Evolutionary conservation across 1,140 invertebrate genomes (phyloP), one percentile per base, ranked within the genome.

Genomic region (Ips nitidus): DNA sequence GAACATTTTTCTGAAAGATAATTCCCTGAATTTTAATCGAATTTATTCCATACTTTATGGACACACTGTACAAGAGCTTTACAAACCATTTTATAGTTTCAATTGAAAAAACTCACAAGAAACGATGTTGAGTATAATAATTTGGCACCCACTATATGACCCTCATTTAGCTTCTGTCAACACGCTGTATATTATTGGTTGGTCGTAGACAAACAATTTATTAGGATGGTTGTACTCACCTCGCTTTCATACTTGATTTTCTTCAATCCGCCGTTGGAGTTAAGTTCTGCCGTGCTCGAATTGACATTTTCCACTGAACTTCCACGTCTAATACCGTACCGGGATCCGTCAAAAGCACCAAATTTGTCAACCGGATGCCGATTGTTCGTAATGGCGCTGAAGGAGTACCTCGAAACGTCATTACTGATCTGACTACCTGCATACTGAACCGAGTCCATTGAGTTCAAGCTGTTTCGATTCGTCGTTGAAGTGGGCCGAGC

Each of bases 281-380:
- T 77, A n/a, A 74, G 39, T 67, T 79, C 76, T 45, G 74, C 43
- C 8, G 71, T 66, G 47, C 72, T 74, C 8, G 66, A 56, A 71
- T 79, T 78, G 7, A 82, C 63, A 62, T 81, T 81, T 69, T 82
- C 81, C 22, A 79, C 77, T 1, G 81, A 82, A 57, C 77, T 80
- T 4, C 80, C 80, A 37, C 80, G 72, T 56, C 81, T 75, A 38
- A 80, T 62, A 8, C 66, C 61, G 7, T 63, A 58, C 37, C 70
- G 67, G 4, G 53, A 58, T n/a, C 55, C 41, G 60, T 50, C 59
- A 3, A 53, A 36, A 37, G 52, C 47, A 4, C 55, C 47, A 53
- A 38, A 36, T 2, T n/a, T 42, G 2, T 22, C 68, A 41, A 7
- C 43, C 45, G 7, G 7, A 36, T 43, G 55, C 7, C 61, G 22